Conservation (phyloP, 92 coral and sea anemone species). For the Epizoanthus scotinus region DNA sequence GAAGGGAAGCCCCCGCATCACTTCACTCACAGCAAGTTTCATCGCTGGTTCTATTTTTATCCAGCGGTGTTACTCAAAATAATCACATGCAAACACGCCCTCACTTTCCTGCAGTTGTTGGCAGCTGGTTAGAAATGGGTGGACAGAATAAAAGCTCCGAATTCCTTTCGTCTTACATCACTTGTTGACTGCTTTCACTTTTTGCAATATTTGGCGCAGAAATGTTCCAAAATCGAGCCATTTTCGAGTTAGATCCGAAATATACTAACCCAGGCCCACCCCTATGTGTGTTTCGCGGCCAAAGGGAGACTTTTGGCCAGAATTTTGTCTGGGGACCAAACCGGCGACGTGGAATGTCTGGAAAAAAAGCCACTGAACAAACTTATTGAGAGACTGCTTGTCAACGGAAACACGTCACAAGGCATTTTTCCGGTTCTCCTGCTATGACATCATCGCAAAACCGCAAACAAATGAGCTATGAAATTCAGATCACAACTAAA, state of each 20-base stretch:
- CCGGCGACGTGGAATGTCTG: constrained; percentile 26
- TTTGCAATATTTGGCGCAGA: background rate
- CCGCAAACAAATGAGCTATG: constrained; percentile 13
- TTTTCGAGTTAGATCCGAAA: background rate
- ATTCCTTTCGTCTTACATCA: constrained; percentile 29
- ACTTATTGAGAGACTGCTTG: background rate
- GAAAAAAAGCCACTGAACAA: background rate
- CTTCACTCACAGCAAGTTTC: too few species aligned
- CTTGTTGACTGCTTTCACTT: background rate
- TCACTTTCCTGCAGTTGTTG: constrained; percentile 17
- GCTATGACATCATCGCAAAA: constrained; percentile 19
- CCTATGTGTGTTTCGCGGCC: constrained; percentile 7
- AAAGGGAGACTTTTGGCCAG: constrained; percentile 3
- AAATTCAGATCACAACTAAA: constrained; percentile 16
- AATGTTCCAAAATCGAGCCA: background rate
- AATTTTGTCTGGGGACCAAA: constrained; percentile 5
- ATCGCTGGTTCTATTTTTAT: too few species aligned
- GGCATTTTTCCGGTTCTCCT: constrained; percentile 6
- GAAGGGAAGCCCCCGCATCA: too few species aligned
- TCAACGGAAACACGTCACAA: constrained; percentile 16
- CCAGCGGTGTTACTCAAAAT: too few species aligned
- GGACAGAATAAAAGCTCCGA: constrained; percentile 9
- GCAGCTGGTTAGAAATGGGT: constrained; percentile 23
- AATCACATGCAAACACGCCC: background rate
- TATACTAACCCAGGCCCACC: background rate